Conservation (phyloP, 2,797 vertebrate genomes). For the Sciurus carolinensis region DNA sequence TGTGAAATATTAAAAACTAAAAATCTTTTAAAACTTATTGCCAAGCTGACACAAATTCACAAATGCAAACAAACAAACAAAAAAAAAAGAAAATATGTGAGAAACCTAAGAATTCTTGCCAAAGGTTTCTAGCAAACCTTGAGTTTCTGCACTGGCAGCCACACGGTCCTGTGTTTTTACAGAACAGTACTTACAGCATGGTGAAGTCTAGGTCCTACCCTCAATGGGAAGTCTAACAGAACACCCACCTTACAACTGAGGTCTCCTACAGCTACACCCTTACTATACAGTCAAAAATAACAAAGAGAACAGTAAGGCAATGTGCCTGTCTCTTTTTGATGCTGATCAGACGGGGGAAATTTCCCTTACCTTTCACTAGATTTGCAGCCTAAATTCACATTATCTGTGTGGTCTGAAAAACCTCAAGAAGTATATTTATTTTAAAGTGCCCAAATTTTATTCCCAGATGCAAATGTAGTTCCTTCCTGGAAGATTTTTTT, state of each 20-base stretch:
- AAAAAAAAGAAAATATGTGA: background rate
- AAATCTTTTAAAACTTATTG: background rate
- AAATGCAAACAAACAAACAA: background rate
- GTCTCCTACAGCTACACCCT: background rate
- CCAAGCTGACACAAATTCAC: background rate
- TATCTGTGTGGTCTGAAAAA: background rate
- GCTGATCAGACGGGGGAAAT: background rate
- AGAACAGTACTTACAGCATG: background rate
- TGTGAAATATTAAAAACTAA: background rate
- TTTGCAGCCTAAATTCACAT: background rate
- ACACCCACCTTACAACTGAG: background rate
- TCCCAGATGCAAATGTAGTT: background rate
- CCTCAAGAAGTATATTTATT: conserved; percentile 8
- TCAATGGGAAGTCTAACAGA: background rate
- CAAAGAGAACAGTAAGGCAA: background rate
- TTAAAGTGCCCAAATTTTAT: background rate
- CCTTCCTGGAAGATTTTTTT: background rate
- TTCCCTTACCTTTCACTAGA: background rate
- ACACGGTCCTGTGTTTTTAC: background rate
- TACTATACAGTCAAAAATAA: background rate
- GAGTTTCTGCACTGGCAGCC: background rate
- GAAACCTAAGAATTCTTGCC: background rate
- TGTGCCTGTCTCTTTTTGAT: background rate
- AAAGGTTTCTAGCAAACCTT: background rate
- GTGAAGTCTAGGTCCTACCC: background rate